Percentiles rank a stretch among this genome's conserved stretches.
These are phyloP conservation scores for Metalampra italica DNA, from an alignment of 2,888 invertebrate species.

Conservation along the genomic window DNA sequence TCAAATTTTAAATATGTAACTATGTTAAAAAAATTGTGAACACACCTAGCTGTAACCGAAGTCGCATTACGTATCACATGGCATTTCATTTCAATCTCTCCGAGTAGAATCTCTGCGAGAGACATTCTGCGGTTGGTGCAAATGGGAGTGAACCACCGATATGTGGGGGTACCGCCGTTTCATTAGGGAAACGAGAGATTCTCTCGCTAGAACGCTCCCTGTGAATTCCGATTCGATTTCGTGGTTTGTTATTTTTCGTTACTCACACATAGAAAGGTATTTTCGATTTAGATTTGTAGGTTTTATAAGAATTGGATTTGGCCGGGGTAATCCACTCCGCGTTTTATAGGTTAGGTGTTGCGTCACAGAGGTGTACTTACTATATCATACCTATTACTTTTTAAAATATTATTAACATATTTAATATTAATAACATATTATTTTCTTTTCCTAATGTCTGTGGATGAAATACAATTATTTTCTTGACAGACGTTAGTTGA, in stretches of 20 bases:
- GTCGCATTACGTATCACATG: too few relatives aligned
- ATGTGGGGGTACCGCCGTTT: conserved; percentile 42
- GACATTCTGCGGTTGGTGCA: neutral
- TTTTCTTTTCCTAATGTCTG: too few relatives aligned
- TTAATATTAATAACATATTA: too few relatives aligned
- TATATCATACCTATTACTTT: neutral
- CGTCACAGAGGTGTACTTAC: neutral
- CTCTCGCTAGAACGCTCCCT: conserved; percentile 34
- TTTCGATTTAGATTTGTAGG: neutral
- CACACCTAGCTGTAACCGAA: too few relatives aligned
- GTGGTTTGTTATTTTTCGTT: conserved; percentile 34
- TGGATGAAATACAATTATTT: too few relatives aligned
- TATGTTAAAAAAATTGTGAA: too few relatives aligned
- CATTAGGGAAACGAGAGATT: conserved; percentile 55
- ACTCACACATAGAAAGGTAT: conserved; percentile 1
- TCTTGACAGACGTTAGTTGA: too few relatives aligned
- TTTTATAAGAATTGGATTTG: neutral
- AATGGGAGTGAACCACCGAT: conserved; percentile 16
- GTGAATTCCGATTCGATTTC: conserved; percentile 41
- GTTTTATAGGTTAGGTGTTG: neutral
- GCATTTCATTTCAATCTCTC: too few relatives aligned
- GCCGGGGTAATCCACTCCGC: neutral
- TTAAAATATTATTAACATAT: too few relatives aligned
- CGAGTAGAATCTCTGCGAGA: too few relatives aligned
- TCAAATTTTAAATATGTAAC: too few relatives aligned